Percentiles rank a stretch among this genome's conserved stretches.
Evolutionary conservation across 2,888 invertebrate species (phyloP).

Genomic region (Nesidiocoris tenuis): DNA sequence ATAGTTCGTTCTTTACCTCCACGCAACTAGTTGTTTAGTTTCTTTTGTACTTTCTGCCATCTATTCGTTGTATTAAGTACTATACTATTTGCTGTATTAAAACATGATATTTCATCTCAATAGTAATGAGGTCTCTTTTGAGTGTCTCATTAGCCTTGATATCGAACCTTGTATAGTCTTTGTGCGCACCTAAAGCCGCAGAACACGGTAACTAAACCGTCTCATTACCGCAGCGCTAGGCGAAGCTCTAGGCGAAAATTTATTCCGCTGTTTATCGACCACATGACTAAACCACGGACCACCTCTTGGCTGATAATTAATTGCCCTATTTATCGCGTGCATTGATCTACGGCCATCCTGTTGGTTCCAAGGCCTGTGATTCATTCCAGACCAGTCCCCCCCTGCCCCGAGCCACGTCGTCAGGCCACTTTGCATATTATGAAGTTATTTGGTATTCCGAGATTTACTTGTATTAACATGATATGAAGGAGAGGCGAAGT

Average conservation of each 20-base stretch:
- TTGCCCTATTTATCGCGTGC: conserved; percentile 7
- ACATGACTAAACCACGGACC: neutral
- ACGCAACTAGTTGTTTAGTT: too few species aligned
- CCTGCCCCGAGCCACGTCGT: neutral
- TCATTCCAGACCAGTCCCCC: neutral
- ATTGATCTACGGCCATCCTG: conserved; percentile 16
- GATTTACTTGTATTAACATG: conserved; percentile 40
- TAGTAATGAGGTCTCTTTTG: too few species aligned
- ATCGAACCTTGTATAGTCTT: too few species aligned
- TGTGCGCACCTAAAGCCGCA: too few species aligned
- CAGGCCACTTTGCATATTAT: conserved; percentile 36
- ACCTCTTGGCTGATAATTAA: conserved; percentile 16
- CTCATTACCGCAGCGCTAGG: neutral
- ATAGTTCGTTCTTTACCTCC: too few species aligned
- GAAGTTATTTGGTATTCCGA: conserved; percentile 38
- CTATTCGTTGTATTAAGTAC: too few species aligned
- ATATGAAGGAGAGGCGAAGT: conserved; percentile 15
- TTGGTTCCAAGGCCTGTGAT: neutral
- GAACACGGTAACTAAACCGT: neutral
- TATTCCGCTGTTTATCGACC: conserved; percentile 16
- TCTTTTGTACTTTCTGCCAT: too few species aligned
- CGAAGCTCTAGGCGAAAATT: neutral
- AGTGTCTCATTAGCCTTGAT: too few species aligned
- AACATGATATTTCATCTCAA: too few species aligned
- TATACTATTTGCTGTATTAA: too few species aligned